Percentiles rank a stretch among this genome's conserved stretches.
These are phyloP conservation scores for Cryptoblepharus egeriae DNA, from an alignment of 2,797 vertebrate species.

Conservation along the genomic window DNA sequence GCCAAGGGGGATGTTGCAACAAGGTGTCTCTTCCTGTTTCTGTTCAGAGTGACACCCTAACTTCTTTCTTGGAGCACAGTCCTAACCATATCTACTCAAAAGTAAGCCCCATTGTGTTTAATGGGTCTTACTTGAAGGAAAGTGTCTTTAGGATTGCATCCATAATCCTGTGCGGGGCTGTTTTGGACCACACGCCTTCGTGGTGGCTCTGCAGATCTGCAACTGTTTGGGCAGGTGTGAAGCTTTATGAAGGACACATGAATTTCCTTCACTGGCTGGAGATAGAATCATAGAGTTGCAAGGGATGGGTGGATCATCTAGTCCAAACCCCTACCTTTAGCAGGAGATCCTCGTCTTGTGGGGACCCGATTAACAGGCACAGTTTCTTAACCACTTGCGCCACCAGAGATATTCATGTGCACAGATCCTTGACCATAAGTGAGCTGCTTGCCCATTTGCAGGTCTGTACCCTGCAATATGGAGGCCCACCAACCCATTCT, in stretches of 20 bases:
- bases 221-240: not conserved
- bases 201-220: not conserved
- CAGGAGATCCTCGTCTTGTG: no score
- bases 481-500: not conserved
- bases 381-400: no score
- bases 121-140: no score
- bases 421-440: not conserved
- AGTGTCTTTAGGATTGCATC: no score
- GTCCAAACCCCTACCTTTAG: no score
- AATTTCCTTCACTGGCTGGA: not conserved
- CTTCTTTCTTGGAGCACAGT: no score
- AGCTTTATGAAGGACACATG: not conserved
- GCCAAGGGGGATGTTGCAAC: rapidly evolving
- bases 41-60: conserved; percentile 13
- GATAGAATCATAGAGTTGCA: no score
- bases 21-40: not conserved
- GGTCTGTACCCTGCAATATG: not conserved
- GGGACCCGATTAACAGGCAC: no score
- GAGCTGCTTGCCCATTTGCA: not conserved
- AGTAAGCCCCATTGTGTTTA: no score
- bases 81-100: no score
- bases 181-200: not conserved
- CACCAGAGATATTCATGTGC: not conserved
- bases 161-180: not conserved
- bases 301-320: no score